Evolutionary conservation across 2,888 invertebrate species (phyloP).

Genomic region (Bombyx huttoni): DNA sequence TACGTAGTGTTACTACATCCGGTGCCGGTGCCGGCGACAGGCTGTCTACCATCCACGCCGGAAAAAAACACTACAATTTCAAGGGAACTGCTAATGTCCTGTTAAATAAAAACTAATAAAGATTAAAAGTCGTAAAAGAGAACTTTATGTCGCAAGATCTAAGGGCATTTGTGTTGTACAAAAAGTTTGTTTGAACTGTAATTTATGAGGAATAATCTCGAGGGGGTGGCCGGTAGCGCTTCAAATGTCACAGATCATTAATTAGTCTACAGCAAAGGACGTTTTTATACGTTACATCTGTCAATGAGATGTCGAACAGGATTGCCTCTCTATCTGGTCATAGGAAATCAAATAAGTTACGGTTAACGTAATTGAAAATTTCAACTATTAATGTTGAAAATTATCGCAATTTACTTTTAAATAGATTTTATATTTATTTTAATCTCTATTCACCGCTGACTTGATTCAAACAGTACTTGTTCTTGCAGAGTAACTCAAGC

Average conservation of each 20-base stretch:
- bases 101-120: constrained; percentile 8
- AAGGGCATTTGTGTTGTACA: constrained; percentile 8
- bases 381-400: too few relatives aligned
- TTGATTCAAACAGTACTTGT: too few relatives aligned
- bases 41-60: constrained; percentile 31
- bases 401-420: too few relatives aligned
- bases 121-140: constrained; percentile 4
- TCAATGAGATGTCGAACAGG: background rate
- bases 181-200: constrained; percentile 15
- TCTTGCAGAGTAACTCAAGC: too few relatives aligned
- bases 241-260: constrained; percentile 49
- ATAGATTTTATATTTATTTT: too few relatives aligned
- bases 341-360: too few relatives aligned
- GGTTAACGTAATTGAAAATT: too few relatives aligned
- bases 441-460: too few relatives aligned
- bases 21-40: constrained; percentile 45
- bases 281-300: constrained; percentile 9
- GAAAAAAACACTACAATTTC: constrained; percentile 13
- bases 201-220: constrained; percentile 37
- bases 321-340: background rate
- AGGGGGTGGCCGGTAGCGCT: constrained; percentile 40
- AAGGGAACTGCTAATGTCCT: constrained; percentile 20
- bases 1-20: constrained; percentile 21
- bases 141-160: constrained; percentile 10
- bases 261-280: constrained; percentile 22